Conservation (phyloP, 2,888 invertebrate genomes). For the Lapara coniferarum region DNA sequence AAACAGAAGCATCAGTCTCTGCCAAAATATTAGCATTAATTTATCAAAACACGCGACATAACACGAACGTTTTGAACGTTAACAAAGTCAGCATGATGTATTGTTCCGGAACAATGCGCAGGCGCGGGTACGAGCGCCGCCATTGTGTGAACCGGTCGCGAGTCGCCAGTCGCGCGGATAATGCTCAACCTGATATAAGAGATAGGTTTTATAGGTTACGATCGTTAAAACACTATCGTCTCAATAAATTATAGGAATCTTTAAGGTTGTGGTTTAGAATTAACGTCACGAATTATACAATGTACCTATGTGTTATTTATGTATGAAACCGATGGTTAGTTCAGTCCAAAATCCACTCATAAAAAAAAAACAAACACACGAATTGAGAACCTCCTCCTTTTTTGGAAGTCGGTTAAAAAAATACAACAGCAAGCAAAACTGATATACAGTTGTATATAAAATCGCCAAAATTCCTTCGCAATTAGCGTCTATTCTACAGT, state of each 20-base stretch:
- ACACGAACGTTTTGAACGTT: slow-evolving; percentile 15
- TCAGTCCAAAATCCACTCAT: background rate
- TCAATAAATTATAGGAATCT: too few species aligned
- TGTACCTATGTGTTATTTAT: too few species aligned
- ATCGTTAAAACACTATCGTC: background rate
- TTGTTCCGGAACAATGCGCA: slow-evolving; percentile 52
- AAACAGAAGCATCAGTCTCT: background rate
- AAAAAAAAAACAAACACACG: too few species aligned
- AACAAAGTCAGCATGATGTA: slow-evolving; percentile 42
- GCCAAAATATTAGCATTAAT: slow-evolving; percentile 29
- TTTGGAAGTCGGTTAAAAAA: too few species aligned
- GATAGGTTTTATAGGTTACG: background rate
- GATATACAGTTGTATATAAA: background rate
- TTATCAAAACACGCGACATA: slow-evolving; percentile 29
- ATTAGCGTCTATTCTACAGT: slow-evolving; percentile 1
- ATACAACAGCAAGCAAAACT: too few species aligned
- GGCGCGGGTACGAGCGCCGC: slow-evolving; percentile 48
- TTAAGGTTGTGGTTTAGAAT: too few species aligned
- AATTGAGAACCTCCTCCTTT: too few species aligned
- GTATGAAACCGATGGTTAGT: too few species aligned
- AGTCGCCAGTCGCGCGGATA: slow-evolving; percentile 30
- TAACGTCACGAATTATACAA: too few species aligned
- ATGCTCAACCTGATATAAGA: background rate
- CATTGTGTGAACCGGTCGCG: slow-evolving; percentile 75
- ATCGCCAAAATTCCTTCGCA: background rate